Base-by-base conservation (phyloP, 1,140 invertebrate species). In the Paraescarpia echinospica region DNA sequence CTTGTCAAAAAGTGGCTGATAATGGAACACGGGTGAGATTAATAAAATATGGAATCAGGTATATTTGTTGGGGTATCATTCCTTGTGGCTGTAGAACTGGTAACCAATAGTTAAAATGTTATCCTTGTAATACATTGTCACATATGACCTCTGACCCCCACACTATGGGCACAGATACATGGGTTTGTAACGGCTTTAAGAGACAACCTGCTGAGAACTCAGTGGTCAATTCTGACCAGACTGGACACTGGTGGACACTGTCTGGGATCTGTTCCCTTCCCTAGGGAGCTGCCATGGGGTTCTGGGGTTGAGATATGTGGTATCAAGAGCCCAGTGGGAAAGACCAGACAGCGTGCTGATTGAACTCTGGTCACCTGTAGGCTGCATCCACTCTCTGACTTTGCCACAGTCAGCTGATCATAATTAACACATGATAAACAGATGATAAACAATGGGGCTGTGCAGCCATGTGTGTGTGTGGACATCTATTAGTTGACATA, bases 371-470 rank as follows among this genome's bases (percentile, higher is more conserved):
- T 31, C 59, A 77, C 59, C 59, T 77, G 59, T 18, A 77, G 59
- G 4, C 59, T 27, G 59, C 59, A 2, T 77, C 59, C 27, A 77
- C 27, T 51, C 59, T 77, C 41, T 41, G 41, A 6, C 41, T 41
- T 41, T 12, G 8, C 14, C 59, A 77, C 22, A 2, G 27, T 31
- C 59, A 77, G 18, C 59, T 27, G 59, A 77, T 31, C 59, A 77
- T 77, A 77, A 77, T 77, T 77, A 77, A 77, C 59, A 77, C 59
- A 77, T 77, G 59, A 77, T 77, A 77, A 77, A 77, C 59, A 77
- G 8, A 18, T 77, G 59, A 77, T 77, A 77, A 77, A 77, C 59
- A 77, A 27, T 77, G 59, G 2, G 2, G 14, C 59, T 77, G 59
- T 2, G 22, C 18, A 77, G 59, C 59, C 59, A 77, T 77, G 59